These are phyloP conservation scores for Rhopilema esculentum DNA, from an alignment of 30 jellyfish, hydroid and myxozoan genomes.

Conservation along the genomic window DNA sequence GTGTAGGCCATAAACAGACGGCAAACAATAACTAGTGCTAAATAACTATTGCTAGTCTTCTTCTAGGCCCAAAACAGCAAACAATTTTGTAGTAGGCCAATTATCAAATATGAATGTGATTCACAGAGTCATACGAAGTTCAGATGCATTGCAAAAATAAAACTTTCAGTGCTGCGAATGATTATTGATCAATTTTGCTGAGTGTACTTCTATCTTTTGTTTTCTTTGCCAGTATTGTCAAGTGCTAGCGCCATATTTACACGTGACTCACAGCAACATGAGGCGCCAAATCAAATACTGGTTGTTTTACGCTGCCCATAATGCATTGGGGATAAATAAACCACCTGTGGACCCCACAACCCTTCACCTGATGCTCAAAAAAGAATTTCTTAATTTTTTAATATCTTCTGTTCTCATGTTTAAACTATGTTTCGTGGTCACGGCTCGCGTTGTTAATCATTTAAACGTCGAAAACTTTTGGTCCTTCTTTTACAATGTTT, in stretches of 20 bases:
- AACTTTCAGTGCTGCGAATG: background rate
- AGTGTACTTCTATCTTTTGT: background rate
- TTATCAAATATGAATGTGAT: too few species aligned
- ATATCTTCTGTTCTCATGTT: too few species aligned
- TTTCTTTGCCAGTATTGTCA: background rate
- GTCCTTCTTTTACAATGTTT: too few species aligned
- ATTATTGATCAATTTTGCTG: background rate
- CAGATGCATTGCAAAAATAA: background rate
- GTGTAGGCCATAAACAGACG: background rate
- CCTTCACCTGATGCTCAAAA: background rate
- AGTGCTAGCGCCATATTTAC: slow-evolving; percentile 36
- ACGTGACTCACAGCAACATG: slow-evolving; percentile 41
- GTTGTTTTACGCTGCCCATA: background rate
- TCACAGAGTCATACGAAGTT: background rate
- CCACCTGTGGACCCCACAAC: background rate
- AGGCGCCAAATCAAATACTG: slow-evolving; percentile 47
- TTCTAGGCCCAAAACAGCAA: background rate
- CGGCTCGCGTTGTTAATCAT: too few species aligned
- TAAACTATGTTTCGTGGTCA: too few species aligned
- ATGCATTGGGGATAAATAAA: background rate
- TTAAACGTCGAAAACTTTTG: too few species aligned
- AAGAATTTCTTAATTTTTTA: background rate
- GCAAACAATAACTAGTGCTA: too few species aligned
- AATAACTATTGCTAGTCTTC: too few species aligned
- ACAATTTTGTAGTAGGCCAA: background rate